These are phyloP conservation scores for Drosophila pseudoananassae DNA, from an alignment of 1,140 invertebrate genomes.

Conservation along the genomic window DNA sequence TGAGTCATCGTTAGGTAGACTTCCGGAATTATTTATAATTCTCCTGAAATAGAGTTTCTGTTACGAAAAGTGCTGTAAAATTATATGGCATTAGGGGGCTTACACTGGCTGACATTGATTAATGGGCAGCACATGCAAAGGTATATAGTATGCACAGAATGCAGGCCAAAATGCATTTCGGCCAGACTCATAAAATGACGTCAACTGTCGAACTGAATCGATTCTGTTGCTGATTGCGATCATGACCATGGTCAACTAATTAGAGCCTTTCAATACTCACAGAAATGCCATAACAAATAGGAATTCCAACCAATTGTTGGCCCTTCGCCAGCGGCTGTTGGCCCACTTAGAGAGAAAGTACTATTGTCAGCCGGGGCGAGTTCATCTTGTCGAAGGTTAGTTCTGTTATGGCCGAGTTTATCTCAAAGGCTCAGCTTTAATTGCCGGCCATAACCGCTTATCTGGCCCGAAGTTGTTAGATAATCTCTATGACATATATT, in stretches of 20 bases:
- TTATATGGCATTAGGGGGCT: constrained; percentile 4
- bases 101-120: constrained; percentile 19
- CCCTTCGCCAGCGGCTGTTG: constrained; percentile 44
- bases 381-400: constrained; percentile 66
- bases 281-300: constrained; percentile 17
- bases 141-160: constrained; percentile 2
- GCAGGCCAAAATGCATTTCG: constrained; percentile 18
- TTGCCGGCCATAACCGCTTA: constrained; percentile 36
- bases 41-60: background rate
- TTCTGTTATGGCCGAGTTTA: constrained; percentile 50
- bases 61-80: constrained; percentile 30
- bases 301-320: constrained; percentile 47
- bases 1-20: constrained; percentile 18
- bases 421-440: constrained; percentile 26
- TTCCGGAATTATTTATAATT: constrained; percentile 18
- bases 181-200: constrained; percentile 25
- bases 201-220: constrained; percentile 2
- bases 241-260: constrained; percentile 63
- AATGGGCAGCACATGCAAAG: constrained; percentile 17
- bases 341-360: constrained; percentile 4
- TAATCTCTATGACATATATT: constrained; percentile 16
- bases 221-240: constrained; percentile 29
- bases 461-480: constrained; percentile 19
- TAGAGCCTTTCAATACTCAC: constrained; percentile 30
- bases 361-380: constrained; percentile 7